Evolutionary conservation across 2,888 invertebrate genomes (phyloP).

Genomic region (Drosophila vallismaia): DNA sequence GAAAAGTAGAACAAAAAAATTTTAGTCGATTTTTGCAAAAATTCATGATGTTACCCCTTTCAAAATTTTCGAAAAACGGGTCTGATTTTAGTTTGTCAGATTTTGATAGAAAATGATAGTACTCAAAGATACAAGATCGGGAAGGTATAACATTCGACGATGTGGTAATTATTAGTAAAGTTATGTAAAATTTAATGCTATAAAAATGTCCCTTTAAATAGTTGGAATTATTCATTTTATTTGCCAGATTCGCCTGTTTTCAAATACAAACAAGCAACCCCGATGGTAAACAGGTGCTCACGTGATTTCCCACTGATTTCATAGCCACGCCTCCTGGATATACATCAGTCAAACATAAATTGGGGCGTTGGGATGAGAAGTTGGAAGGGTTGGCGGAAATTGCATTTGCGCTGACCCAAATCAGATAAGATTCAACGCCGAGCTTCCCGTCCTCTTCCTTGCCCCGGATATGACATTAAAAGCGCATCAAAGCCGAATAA

Average conservation of each 20-base stretch:
- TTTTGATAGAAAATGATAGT: too few relatives aligned
- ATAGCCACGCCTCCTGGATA: slow-evolving; percentile 7
- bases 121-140: too few relatives aligned
- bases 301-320: slow-evolving; percentile 3
- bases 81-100: too few relatives aligned
- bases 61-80: too few relatives aligned
- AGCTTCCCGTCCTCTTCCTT: slow-evolving; percentile 29
- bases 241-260: slow-evolving; percentile 61
- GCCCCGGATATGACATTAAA: slow-evolving; percentile 74
- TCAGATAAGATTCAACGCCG: slow-evolving; percentile 65
- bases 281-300: slow-evolving; percentile 67
- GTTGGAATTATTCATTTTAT: slow-evolving; percentile 71
- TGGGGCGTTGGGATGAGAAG: slow-evolving; percentile 51
- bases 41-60: too few relatives aligned
- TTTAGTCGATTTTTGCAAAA: too few relatives aligned
- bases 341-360: slow-evolving; percentile 75
- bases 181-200: too few relatives aligned
- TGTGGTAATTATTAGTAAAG: too few relatives aligned
- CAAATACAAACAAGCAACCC: slow-evolving; percentile 35
- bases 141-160: too few relatives aligned
- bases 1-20: too few relatives aligned
- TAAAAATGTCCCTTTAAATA: slow-evolving; percentile 59
- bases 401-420: slow-evolving; percentile 71
- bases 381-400: slow-evolving; percentile 68
- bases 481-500: slow-evolving; percentile 61